These are phyloP conservation scores for Calypte anna DNA, from an alignment of 2,113 vertebrate genomes.

Conservation along the genomic window DNA sequence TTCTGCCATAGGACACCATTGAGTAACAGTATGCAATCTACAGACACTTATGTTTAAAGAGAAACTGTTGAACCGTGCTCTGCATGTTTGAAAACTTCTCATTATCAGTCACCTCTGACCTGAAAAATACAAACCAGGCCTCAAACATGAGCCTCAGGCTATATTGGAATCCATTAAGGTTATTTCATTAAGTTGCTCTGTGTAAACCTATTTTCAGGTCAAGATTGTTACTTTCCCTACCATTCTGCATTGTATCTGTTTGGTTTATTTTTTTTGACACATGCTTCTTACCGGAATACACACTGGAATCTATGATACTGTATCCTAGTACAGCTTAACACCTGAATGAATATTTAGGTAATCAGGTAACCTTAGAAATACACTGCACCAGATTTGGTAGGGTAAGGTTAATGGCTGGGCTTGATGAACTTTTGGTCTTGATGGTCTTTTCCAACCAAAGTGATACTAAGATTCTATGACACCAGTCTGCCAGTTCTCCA, in stretches of 20 bases:
- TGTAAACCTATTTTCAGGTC: neutral
- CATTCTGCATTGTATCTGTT: neutral
- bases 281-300: neutral
- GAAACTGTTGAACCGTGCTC: neutral
- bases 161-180: neutral
- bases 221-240: neutral
- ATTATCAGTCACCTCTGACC: neutral
- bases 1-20: neutral
- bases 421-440: no score
- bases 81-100: neutral
- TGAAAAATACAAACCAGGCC: neutral
- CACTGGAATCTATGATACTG: neutral
- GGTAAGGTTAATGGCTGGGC: no score
- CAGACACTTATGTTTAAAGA: neutral
- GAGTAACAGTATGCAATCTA: neutral
- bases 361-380: neutral
- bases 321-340: neutral
- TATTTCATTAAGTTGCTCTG: neutral
- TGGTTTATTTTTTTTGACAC: no score
- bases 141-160: neutral
- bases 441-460: no score
- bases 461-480: no score
- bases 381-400: neutral
- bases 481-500: neutral
- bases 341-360: neutral